Evolutionary conservation across 2,797 vertebrate species (phyloP).

Genomic region (Platalea minor): DNA sequence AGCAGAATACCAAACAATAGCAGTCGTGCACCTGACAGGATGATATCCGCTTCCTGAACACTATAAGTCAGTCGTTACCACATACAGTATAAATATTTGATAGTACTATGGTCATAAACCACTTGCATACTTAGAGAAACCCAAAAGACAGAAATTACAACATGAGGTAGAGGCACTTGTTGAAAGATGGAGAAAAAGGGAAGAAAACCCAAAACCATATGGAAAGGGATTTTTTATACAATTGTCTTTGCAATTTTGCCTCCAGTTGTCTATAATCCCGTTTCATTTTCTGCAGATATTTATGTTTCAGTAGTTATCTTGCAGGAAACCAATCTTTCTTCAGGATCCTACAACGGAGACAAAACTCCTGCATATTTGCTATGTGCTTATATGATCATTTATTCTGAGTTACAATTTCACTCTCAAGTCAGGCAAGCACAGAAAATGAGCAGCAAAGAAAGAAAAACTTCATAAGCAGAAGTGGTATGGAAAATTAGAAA

Average conservation of each 20-base stretch:
- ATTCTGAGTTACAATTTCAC: background rate
- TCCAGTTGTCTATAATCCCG: background rate
- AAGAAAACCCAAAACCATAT: background rate
- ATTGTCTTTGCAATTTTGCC: background rate
- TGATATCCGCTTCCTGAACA: background rate
- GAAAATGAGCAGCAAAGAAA: background rate
- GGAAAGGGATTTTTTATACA: background rate
- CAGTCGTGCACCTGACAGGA: background rate
- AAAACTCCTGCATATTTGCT: background rate
- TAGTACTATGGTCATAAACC: background rate
- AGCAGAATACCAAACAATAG: background rate
- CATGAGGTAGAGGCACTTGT: background rate
- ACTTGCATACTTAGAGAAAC: background rate
- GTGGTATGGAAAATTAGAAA: background rate
- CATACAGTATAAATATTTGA: background rate
- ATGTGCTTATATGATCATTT: background rate
- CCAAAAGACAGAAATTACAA: background rate
- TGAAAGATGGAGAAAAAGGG: background rate
- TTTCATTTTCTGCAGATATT: background rate
- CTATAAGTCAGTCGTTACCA: background rate
- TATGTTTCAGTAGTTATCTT: slow-evolving; percentile 13
- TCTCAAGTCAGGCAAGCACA: background rate
- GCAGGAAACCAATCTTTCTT: background rate
- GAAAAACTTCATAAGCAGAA: background rate
- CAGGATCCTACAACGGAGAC: background rate